Conservation (phyloP, 2,113 vertebrate genomes). For the Elaphurus davidianus region DNA sequence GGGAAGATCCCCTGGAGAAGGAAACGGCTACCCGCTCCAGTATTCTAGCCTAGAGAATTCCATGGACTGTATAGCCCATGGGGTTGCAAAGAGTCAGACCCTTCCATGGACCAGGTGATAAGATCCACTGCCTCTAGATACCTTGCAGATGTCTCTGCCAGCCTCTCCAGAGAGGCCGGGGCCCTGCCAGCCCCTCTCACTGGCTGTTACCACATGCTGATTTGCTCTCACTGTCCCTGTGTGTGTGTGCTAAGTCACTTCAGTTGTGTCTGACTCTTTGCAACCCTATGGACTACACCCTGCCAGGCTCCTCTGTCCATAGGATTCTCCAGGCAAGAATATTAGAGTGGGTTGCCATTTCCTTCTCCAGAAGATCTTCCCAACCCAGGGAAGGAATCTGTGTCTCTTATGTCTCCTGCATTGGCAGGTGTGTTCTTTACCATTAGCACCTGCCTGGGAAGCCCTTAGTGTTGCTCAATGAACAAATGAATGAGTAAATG, state of each 20-base stretch:
- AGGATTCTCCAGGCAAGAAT: not conserved
- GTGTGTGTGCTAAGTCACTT: not conserved
- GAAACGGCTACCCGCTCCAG: not conserved
- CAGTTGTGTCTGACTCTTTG: not conserved
- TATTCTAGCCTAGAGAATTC: not conserved
- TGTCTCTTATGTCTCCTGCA: not conserved
- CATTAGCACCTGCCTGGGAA: not conserved
- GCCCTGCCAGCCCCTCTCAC: too few species aligned
- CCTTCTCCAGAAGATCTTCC: not conserved
- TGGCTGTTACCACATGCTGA: not conserved
- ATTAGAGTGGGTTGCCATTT: not conserved
- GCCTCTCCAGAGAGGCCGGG: not conserved
- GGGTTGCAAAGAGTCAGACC: not conserved
- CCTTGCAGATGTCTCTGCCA: not conserved
- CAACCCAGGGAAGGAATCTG: not conserved
- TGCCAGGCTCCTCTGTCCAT: not conserved
- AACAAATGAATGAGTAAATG: not conserved
- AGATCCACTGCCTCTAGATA: not conserved
- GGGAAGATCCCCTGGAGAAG: not conserved
- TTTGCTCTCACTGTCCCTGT: not conserved
- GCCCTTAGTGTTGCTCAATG: not conserved
- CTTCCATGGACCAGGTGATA: accelerated
- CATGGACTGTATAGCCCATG: not conserved
- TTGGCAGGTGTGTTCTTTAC: not conserved
- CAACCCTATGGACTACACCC: not conserved